Base-by-base conservation (phyloP, 2,113 vertebrate genomes). In the Thunnus maccoyii region DNA sequence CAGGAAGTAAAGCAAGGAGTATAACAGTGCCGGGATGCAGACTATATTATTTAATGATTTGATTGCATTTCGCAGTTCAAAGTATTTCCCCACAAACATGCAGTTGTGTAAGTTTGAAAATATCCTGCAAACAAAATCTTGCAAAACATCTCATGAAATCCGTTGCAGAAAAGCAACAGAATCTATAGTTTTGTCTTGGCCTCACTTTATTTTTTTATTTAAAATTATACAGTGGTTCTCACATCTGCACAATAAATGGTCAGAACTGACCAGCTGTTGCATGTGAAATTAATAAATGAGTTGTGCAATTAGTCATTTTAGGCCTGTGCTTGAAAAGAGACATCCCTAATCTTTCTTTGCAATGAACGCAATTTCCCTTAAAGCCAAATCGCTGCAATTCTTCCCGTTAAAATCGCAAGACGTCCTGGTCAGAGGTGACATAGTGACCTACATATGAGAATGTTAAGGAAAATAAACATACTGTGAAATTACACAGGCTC, bases 31-130 rank as follows among this genome's bases (percentile, higher is more conserved):
- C 0, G 25, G 16, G 50, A 62, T 36, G 18, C 61, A 41, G 47
- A 44, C 32, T 67, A 36, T 57, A 18, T 57, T 20, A 75, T 74
- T 77, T 66, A 27, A 20, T 27, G 32, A 57, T 69, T 44, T 30
- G 36, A 41, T 41, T 8, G 36, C 36, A 41, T 41, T 41, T 41
- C 7, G 36, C 9, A 30, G 4, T 76, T 65, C 3, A 2, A n/a
- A 44, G 36, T 60, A 25, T 73, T 73, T 30, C 17, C 41, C 58
- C 46, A 61, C 12, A 41, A 71, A 75, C 17, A n/a, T 44, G 18
- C 60, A 54, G 56, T 75, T 56, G 56, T 62, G 65, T 18, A 47
- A 60, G 10, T 75, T 72, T 56, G n/a, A 62, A 41, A 48, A 65
- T 61, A 41, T 3, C 32, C n/a, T 10, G 3, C 62, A 16, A 51